Evolutionary conservation across 1,140 invertebrate species (phyloP).

Genomic region (Sycophaga agraensis): DNA sequence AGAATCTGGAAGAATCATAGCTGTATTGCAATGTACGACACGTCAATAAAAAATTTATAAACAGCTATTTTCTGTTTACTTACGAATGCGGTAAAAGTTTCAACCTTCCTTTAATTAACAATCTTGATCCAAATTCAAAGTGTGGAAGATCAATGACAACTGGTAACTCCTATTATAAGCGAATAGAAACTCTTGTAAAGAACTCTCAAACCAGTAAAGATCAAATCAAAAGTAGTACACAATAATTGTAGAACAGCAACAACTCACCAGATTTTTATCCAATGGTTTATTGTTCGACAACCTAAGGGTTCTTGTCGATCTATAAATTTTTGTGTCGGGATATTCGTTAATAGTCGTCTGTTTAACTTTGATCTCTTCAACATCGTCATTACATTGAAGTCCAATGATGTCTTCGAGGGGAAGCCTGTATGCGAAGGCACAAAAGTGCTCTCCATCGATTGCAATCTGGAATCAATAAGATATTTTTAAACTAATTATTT

Average conservation of each 20-base stretch:
- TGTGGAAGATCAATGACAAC: slow-evolving; percentile 51
- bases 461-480: slow-evolving; percentile 57
- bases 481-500: not conserved
- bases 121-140: slow-evolving; percentile 54
- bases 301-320: slow-evolving; percentile 34
- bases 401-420: slow-evolving; percentile 58
- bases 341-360: slow-evolving; percentile 52
- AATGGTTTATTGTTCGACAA: slow-evolving; percentile 41
- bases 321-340: slow-evolving; percentile 55
- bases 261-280: slow-evolving; percentile 42
- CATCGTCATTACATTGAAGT: slow-evolving; percentile 64
- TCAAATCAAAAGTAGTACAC: too few relatives aligned
- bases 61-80: slow-evolving; percentile 37
- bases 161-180: slow-evolving; percentile 50
- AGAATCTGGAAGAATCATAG: slow-evolving; percentile 56
- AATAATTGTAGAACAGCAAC: too few relatives aligned
- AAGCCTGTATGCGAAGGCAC: slow-evolving; percentile 67
- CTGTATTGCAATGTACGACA: too few relatives aligned
- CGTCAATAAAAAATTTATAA: not conserved
- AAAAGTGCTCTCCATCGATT: slow-evolving; percentile 72
- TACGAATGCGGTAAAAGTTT: slow-evolving; percentile 65
- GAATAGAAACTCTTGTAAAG: too few relatives aligned
- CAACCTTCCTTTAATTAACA: slow-evolving; percentile 63
- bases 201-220: too few relatives aligned
- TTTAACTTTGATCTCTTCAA: slow-evolving; percentile 56